Evolutionary conservation across 2,888 invertebrate species (phyloP), one percentile per base, ranked within the genome.

Genomic region (Tenthredo amoena): DNA sequence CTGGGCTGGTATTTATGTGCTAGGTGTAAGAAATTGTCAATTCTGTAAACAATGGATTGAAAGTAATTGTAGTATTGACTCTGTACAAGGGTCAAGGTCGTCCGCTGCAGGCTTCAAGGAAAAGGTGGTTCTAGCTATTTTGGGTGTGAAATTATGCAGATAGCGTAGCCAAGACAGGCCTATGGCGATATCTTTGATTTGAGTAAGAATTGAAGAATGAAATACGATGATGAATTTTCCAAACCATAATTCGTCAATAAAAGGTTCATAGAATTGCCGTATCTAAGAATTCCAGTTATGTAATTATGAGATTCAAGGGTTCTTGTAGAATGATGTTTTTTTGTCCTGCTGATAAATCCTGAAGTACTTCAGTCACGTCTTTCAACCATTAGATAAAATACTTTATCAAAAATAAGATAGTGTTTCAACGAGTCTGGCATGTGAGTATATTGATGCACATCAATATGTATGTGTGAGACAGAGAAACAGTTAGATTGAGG

Each of bases 401-500:
- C 50, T 50, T 47, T 77, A 43, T 72, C 43, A 43, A 12, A 10
- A 40, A 40, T 43, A 43, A 74, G 76, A 77, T 77, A 77, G 26
- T 77, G 31, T 77, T 34, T 77, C 76, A 76, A 50, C 15, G 15
- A 31, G 12, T 18, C 9, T 31, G 6, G n/a, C 50, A 12, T 9
- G 9, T 21, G 4, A 5, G 21, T 21, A 26, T 43, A 40, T n/a
- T 10, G 7, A 34, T 34, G 31, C 6, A 18, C n/a, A 74, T 40
- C 43, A 74, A 40, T 74, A 43, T 74, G 72, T 26, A 21, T 74
- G 72, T 21, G 72, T 74, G 72, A 74, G 43, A 43, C 72, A 1
- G 43, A 74, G 40, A 43, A 21, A 74, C 31, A 77, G 77, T 50
- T 77, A 77, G 77, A 77, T 43, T 74, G 72, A 40, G 21, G 72